These are phyloP conservation scores for Tipula helvola DNA, from an alignment of 2,888 invertebrate genomes.

Conservation along the genomic window DNA sequence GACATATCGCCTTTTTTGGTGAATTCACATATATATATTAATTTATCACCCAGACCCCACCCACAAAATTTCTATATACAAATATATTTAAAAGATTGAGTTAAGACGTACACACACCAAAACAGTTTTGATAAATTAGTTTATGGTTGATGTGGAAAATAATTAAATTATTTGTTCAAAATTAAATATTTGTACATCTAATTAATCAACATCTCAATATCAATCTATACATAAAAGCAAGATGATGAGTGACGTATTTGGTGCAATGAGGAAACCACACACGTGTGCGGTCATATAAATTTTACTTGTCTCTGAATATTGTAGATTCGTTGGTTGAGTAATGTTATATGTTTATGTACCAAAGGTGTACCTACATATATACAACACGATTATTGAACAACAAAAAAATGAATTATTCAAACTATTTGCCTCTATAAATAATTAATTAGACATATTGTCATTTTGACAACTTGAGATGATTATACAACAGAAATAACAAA, in stretches of 20 bases:
- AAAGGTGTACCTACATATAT: no score
- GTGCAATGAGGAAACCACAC: background rate
- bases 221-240: background rate
- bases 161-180: background rate
- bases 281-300: background rate
- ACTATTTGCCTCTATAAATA: background rate
- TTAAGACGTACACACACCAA: background rate
- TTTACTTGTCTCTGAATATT: background rate
- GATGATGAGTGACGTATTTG: background rate
- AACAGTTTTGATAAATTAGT: background rate
- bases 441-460: background rate
- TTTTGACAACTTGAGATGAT: background rate
- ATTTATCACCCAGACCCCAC: background rate
- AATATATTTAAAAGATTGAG: background rate
- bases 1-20: background rate
- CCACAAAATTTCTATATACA: background rate
- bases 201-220: background rate
- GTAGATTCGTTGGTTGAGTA: background rate
- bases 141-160: background rate
- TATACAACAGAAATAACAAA: background rate
- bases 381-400: no score
- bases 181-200: background rate
- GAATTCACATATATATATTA: background rate
- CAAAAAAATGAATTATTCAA: no score
- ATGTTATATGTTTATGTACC: background rate